Percentiles rank a stretch among this genome's conserved stretches.
These are phyloP conservation scores for Clupea harengus DNA, from an alignment of 2,113 vertebrate species.

Conservation along the genomic window DNA sequence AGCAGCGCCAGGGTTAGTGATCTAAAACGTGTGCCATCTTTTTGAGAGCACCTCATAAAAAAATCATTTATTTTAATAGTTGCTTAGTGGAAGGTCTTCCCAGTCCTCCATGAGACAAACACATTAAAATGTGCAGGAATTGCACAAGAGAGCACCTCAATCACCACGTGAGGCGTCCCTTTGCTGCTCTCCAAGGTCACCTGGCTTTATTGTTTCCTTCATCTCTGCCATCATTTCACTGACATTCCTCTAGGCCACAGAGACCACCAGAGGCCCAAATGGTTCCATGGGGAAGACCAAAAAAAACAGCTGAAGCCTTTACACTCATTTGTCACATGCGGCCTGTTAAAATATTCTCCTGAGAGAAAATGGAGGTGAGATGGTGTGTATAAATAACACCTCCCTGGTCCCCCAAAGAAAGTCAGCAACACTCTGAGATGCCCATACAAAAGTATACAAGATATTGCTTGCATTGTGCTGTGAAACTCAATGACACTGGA, in stretches of 20 bases:
- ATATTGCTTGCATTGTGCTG: background rate
- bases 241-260: background rate
- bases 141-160: constrained; percentile 27
- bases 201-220: background rate
- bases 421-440: background rate
- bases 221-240: background rate
- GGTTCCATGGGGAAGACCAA: background rate
- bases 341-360: background rate
- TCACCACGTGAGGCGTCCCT: constrained; percentile 17
- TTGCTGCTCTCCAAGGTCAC: constrained; percentile 20
- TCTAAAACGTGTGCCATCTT: background rate
- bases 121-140: constrained; percentile 25
- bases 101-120: constrained; percentile 32
- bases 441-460: background rate
- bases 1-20: background rate
- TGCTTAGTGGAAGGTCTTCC: background rate
- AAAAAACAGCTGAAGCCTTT: background rate
- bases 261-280: background rate
- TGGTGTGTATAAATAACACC: background rate
- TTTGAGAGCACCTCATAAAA: background rate
- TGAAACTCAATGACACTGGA: background rate
- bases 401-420: background rate
- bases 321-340: background rate
- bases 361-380: background rate
- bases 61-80: background rate